Conservation (phyloP, 2,888 invertebrate species). For the Drosophila setosimentum region DNA sequence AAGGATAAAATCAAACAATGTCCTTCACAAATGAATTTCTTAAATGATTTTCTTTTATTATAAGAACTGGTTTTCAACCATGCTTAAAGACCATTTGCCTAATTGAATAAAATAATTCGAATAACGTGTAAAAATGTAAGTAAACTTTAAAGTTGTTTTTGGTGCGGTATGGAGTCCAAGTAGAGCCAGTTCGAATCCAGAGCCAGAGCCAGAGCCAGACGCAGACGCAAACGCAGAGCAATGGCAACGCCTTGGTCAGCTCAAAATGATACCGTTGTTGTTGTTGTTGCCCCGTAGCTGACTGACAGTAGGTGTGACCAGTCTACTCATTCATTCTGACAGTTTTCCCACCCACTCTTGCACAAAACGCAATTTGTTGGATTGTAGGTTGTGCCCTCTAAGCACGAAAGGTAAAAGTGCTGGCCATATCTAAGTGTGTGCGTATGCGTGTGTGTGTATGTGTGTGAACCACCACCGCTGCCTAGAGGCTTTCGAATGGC, state of each 20-base stretch:
- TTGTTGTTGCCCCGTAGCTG: slow-evolving; percentile 64
- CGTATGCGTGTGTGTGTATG: slow-evolving; percentile 34
- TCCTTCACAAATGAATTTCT: background rate
- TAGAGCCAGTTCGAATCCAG: slow-evolving; percentile 8
- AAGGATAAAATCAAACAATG: background rate
- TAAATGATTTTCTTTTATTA: slow-evolving; percentile 12
- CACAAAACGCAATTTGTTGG: slow-evolving; percentile 82
- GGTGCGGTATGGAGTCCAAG: slow-evolving; percentile 9
- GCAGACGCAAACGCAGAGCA: slow-evolving; percentile 34
- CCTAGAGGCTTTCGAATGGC: slow-evolving; percentile 34
- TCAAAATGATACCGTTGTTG: slow-evolving; percentile 57
- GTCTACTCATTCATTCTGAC: slow-evolving; percentile 84
- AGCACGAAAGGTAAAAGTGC: slow-evolving; percentile 80
- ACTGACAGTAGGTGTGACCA: slow-evolving; percentile 84
- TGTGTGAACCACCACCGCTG: slow-evolving; percentile 59
- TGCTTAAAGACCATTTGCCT: slow-evolving; percentile 51
- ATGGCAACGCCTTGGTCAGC: slow-evolving; percentile 72
- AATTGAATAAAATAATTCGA: slow-evolving; percentile 59
- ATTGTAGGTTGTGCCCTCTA: slow-evolving; percentile 82
- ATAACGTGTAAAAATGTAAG: slow-evolving; percentile 39
- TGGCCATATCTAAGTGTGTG: slow-evolving; percentile 40
- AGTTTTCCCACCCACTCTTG: slow-evolving; percentile 83
- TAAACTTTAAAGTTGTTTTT: slow-evolving; percentile 57
- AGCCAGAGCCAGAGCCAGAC: slow-evolving; percentile 17
- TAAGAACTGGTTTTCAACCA: slow-evolving; percentile 20